phyloP scores from a whole-genome alignment of 2,797 vertebrate species.

The Anolis apletophallus region DNA sequence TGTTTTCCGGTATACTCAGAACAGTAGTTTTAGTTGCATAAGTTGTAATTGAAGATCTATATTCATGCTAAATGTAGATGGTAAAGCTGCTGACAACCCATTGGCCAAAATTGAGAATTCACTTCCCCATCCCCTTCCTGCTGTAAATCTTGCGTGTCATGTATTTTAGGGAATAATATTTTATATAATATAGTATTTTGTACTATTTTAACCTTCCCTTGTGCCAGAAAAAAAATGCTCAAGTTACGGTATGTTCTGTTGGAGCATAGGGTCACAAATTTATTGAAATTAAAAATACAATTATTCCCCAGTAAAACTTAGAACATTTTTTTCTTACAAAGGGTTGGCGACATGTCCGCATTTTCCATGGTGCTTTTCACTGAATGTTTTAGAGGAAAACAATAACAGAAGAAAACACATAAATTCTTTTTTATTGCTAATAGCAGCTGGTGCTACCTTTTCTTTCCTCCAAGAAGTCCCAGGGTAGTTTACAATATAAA shows the following conservation, averaged over 20 bases:
- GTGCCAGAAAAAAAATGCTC: too few species aligned
- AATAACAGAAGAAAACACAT: neutral
- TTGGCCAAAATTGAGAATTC: too few species aligned
- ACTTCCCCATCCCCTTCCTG: too few species aligned
- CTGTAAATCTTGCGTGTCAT: too few species aligned
- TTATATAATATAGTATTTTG: too few species aligned
- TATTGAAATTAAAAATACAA: neutral
- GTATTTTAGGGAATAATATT: too few species aligned
- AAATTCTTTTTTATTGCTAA: neutral
- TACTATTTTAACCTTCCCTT: too few species aligned
- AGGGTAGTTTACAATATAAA: conserved; percentile 8
- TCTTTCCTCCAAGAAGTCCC: neutral
- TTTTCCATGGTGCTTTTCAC: neutral
- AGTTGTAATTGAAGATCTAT: too few species aligned
- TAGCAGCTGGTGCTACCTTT: neutral
- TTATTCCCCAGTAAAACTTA: neutral
- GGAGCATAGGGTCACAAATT: neutral
- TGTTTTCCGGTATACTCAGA: too few species aligned
- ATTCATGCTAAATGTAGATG: too few species aligned
- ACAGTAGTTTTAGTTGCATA: too few species aligned
- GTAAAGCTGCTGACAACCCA: too few species aligned
- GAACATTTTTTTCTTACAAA: neutral
- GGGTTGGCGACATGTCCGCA: neutral
- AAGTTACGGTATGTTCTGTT: neutral
- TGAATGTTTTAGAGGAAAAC: neutral